These are phyloP conservation scores for Cariama cristata DNA, from an alignment of 2,113 vertebrate genomes.

Conservation along the genomic window DNA sequence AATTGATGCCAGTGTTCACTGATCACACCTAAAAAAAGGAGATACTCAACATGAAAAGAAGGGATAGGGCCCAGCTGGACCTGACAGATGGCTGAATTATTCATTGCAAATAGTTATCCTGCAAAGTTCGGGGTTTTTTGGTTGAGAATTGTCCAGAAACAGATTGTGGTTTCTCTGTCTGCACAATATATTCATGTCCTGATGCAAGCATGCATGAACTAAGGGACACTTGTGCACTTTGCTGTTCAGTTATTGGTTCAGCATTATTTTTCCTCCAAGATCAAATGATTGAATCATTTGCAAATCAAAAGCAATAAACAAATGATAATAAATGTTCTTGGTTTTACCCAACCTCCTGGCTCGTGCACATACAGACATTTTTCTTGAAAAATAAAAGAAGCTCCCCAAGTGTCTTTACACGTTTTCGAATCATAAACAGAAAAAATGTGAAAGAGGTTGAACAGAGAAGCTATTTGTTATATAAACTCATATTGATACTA, in stretches of 20 bases:
- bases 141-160: not conserved
- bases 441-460: not conserved
- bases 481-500: not conserved
- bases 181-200: not conserved
- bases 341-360: not conserved
- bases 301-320: not conserved
- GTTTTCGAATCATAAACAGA: not conserved
- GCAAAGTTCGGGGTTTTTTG: not conserved
- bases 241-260: not conserved
- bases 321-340: not conserved
- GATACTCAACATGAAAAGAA: not conserved
- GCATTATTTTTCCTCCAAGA: not conserved
- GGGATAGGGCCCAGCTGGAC: slow-evolving; percentile 12
- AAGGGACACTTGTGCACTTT: not conserved
- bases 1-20: not conserved
- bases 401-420: not conserved
- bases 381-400: not conserved
- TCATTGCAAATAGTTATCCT: slow-evolving; percentile 1
- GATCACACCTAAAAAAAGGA: not conserved
- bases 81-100: slow-evolving; percentile 54
- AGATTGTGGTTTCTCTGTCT: slow-evolving; percentile 36
- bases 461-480: not conserved
- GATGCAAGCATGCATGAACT: not conserved
- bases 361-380: not conserved
- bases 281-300: not conserved